Evolutionary conservation across 2,888 invertebrate genomes (phyloP), one percentile per base, ranked within the genome.

Genomic region (Carpatolechia fugitivella): DNA sequence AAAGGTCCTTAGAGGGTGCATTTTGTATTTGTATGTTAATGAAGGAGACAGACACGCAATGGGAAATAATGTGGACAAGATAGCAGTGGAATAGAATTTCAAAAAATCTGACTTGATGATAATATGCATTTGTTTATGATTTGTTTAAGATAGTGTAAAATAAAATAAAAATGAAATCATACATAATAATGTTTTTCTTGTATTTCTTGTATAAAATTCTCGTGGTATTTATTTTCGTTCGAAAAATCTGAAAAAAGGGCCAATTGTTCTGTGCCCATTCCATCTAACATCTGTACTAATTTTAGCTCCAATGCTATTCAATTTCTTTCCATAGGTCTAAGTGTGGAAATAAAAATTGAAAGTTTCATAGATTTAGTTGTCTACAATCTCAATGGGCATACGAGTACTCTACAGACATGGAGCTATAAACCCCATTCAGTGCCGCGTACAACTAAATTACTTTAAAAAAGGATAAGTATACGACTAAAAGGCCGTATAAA

Each of bases 401-500:
- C 24, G n/a, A n/a, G n/a, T n/a, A n/a, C n/a, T n/a, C n/a, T n/a
- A 11, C 20, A 38, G 50, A 50, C 50, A 50, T 38, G 50, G 29
- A 24, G 29, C 38, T 36, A 50, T 38, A 50, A 20, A 52, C 13
- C 46, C 33, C 46, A 51, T 51, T 44, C 50, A 35, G 41, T 38
- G 36, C 41, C 20, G 69, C 74, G 68, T 70, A 76, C 69, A 65
- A 65, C 64, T 66, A 68, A 78, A 77, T 75, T 73, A 72, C 65
- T 70, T 62, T 63, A 76, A 79, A 44, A 74, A 76, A 68, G 59
- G 65, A 65, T 61, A 68, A 69, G 73, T 59, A 60, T 64, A 64
- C 69, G 68, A 76, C 80, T 78, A 78, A 76, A 68, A 72, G 74
- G 75, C 77, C 76, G 75, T 79, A 80, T 78, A 76, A 73, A 77